Conservation (phyloP, 2,888 invertebrate species). For the Lordiphosa fenestrarum region DNA sequence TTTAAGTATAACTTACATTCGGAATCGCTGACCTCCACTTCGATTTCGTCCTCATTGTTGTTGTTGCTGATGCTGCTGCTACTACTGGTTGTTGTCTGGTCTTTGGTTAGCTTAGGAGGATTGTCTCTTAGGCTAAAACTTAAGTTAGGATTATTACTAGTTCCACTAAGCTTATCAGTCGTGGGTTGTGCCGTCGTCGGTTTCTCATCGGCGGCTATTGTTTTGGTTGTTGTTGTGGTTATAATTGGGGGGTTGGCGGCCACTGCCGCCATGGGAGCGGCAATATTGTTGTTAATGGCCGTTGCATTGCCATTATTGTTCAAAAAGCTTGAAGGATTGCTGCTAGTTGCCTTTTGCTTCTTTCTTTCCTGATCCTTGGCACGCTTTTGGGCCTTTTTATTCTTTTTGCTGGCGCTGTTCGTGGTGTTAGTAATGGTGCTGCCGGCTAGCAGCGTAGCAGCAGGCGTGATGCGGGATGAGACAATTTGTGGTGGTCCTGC, state of each 20-base stretch:
- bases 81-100: constrained; percentile 17
- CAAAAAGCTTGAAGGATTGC: not conserved
- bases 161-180: constrained; percentile 76
- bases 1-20: constrained; percentile 19
- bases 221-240: constrained; percentile 32
- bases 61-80: constrained; percentile 23
- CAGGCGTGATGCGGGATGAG: constrained; percentile 15
- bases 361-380: constrained; percentile 71
- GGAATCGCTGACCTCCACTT: constrained; percentile 19
- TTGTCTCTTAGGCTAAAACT: constrained; percentile 68
- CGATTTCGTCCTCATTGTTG: constrained; percentile 18
- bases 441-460: constrained; percentile 27
- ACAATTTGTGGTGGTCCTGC: constrained; percentile 1
- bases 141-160: constrained; percentile 70
- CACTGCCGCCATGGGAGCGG: not conserved
- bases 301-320: constrained; percentile 23
- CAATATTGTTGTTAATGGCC: constrained; percentile 17
- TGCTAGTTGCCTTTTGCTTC: constrained; percentile 46
- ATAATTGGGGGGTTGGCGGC: constrained; percentile 7
- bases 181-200: constrained; percentile 50
- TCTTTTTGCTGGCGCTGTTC: constrained; percentile 45
- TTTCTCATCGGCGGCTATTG: constrained; percentile 32
- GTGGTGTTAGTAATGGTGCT: constrained; percentile 12
- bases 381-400: constrained; percentile 63
- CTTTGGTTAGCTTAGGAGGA: constrained; percentile 37